Evolutionary conservation across 2,113 vertebrate species (phyloP).

Genomic region (Tyrannus savana): DNA sequence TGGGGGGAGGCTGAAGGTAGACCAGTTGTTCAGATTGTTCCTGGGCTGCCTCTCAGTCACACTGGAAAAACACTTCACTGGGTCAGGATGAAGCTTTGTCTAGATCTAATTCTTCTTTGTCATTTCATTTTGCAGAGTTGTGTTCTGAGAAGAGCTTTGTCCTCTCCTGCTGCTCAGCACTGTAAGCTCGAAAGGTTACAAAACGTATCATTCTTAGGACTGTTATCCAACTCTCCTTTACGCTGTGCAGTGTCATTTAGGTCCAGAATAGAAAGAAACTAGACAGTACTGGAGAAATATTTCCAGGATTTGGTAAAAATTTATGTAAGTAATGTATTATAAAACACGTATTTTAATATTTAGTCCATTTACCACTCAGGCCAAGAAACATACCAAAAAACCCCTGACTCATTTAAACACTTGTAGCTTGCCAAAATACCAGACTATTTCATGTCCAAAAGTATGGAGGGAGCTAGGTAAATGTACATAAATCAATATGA

Average conservation of each 20-base stretch:
- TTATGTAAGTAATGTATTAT: neutral
- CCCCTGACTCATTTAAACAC: neutral
- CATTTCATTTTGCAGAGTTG: neutral
- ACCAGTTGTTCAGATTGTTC: neutral
- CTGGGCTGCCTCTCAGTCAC: neutral
- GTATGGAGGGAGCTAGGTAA: neutral
- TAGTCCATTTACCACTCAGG: neutral
- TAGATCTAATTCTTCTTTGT: neutral
- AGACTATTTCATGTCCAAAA: neutral
- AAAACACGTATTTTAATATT: slow-evolving; percentile 10
- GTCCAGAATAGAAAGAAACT: neutral
- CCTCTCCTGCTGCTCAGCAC: neutral
- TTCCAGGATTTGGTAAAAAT: neutral
- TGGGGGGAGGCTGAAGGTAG: neutral
- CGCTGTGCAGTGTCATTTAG: neutral
- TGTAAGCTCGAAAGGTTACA: neutral
- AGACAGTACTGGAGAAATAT: neutral
- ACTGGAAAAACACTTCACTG: neutral
- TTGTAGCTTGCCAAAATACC: neutral
- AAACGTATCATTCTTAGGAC: neutral
- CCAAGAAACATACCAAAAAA: neutral
- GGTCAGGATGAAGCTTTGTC: neutral
- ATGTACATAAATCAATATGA: slow-evolving; percentile 2
- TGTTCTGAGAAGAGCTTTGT: neutral
- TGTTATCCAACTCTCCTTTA: neutral